Evolutionary conservation across 2,888 invertebrate species (phyloP).

Genomic region (Ornithoptera priamus): DNA sequence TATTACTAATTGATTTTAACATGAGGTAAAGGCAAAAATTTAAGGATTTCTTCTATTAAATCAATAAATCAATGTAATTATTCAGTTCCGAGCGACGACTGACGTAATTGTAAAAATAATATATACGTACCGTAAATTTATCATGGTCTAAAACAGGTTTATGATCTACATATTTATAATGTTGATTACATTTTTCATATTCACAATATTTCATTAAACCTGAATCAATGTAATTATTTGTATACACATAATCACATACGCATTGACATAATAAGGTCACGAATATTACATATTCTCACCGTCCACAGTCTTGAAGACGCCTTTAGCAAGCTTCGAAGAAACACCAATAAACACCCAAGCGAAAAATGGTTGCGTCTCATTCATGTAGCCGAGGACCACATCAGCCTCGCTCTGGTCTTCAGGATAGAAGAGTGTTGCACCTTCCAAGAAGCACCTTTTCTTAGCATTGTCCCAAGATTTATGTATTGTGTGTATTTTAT

Average conservation of each 20-base stretch:
- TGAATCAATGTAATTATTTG: not conserved
- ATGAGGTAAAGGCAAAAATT: not conserved
- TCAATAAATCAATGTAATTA: not conserved
- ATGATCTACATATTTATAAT: not conserved
- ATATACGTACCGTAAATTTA: not conserved
- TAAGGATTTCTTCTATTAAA: not conserved
- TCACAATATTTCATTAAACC: not conserved
- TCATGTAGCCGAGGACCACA: slow-evolving; percentile 43
- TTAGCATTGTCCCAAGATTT: slow-evolving; percentile 55
- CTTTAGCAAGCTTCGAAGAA: slow-evolving; percentile 46
- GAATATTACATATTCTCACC: slow-evolving; percentile 36
- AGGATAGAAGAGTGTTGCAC: slow-evolving; percentile 56
- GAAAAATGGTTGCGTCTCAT: slow-evolving; percentile 40
- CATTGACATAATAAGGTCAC: not conserved
- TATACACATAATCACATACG: not conserved
- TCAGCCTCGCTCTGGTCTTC: slow-evolving; percentile 49
- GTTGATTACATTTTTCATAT: not conserved
- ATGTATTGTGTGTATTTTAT: slow-evolving; percentile 58
- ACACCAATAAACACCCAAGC: slow-evolving; percentile 49
- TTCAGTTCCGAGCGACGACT: not conserved
- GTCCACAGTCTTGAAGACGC: slow-evolving; percentile 53
- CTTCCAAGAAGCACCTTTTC: slow-evolving; percentile 52
- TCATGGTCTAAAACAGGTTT: not conserved
- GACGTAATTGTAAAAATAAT: not conserved
- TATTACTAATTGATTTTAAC: too few relatives aligned